These are phyloP conservation scores for Anguilla rostrata DNA, from an alignment of 2,113 vertebrate genomes.

Conservation along the genomic window DNA sequence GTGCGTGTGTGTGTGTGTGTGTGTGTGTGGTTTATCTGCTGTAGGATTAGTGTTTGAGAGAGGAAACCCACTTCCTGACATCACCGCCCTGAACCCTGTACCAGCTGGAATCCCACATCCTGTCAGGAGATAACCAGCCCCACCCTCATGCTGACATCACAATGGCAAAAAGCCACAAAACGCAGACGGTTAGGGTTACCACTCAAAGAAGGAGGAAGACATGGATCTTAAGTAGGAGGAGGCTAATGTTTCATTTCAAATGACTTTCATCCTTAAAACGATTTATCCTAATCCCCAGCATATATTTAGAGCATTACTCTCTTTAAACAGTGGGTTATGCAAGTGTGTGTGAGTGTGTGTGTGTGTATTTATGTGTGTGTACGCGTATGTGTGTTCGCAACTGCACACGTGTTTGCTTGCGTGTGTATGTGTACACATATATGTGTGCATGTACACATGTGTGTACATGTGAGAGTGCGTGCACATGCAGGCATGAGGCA, in stretches of 20 bases:
- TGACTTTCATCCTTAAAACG: not conserved
- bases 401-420: too few species aligned
- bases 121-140: slow-evolving; percentile 8
- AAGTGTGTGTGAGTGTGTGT: too few species aligned
- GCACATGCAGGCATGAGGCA: too few species aligned
- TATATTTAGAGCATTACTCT: not conserved
- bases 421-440: too few species aligned
- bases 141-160: not conserved
- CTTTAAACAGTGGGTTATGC: not conserved
- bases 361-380: too few species aligned
- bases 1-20: too few species aligned
- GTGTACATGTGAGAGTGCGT: too few species aligned
- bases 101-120: not conserved
- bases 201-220: not conserved
- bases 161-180: not conserved
- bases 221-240: not conserved
- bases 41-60: slow-evolving; percentile 1
- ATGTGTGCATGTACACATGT: too few species aligned
- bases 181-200: too few species aligned
- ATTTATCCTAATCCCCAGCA: not conserved
- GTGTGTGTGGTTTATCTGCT: not conserved
- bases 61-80: slow-evolving; percentile 12
- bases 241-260: not conserved
- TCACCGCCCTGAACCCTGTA: not conserved
- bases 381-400: too few species aligned